These are phyloP conservation scores for Thalassoma bifasciatum DNA, from an alignment of 2,113 vertebrate genomes.

Conservation along the genomic window DNA sequence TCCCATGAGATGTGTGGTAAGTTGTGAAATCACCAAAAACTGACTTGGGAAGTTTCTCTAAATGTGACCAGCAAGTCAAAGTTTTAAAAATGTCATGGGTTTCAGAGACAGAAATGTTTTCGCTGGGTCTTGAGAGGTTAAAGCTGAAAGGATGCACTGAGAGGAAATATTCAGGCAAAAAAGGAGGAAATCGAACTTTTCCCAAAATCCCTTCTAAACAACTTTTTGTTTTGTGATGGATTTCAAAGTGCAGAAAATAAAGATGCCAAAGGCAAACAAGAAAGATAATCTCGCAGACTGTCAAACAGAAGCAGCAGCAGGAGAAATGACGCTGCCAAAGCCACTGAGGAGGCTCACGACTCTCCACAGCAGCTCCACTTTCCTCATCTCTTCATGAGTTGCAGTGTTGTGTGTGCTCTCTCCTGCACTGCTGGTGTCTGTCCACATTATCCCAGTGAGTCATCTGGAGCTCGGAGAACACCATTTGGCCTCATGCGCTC, in stretches of 20 bases:
- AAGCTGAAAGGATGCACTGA: neutral
- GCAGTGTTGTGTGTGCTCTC: slow-evolving; percentile 39
- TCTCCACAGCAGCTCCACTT: slow-evolving; percentile 38
- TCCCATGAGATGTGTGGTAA: too few species aligned
- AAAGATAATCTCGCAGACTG: neutral
- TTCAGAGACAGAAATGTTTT: too few species aligned
- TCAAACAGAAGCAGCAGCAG: slow-evolving; percentile 5
- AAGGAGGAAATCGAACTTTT: neutral
- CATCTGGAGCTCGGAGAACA: slow-evolving; percentile 51
- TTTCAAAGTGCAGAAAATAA: neutral
- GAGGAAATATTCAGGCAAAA: neutral
- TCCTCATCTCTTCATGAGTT: slow-evolving; percentile 50
- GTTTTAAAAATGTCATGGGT: too few species aligned
- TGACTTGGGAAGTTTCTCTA: too few species aligned
- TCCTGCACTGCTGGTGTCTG: slow-evolving; percentile 51
- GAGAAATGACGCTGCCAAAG: slow-evolving; percentile 9
- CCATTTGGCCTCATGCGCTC: slow-evolving; percentile 46
- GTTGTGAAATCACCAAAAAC: too few species aligned
- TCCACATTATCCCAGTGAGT: slow-evolving; percentile 67
- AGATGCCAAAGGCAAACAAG: neutral
- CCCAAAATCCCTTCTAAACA: neutral
- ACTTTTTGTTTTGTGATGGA: neutral
- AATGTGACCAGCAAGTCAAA: too few species aligned
- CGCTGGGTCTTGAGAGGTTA: too few species aligned
- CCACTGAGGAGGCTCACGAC: slow-evolving; percentile 9